Evolutionary conservation across 2,113 vertebrate genomes (phyloP).

Genomic region (Gobio gobio): DNA sequence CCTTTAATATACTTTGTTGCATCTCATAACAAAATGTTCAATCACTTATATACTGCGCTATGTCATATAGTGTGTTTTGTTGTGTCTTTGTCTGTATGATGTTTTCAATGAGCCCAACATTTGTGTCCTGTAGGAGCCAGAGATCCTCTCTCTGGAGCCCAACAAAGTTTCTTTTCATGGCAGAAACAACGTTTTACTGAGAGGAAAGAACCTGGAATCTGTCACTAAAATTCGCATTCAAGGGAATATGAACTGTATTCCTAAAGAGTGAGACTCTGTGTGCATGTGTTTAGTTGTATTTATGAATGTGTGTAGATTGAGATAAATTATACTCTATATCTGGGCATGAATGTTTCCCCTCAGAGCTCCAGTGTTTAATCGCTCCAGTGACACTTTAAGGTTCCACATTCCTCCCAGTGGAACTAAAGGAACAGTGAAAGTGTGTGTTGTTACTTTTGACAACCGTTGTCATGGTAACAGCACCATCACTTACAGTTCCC

Average conservation of each 20-base stretch:
- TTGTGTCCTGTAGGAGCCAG: conserved; percentile 71
- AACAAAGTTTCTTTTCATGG: conserved; percentile 82
- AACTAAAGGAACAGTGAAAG: conserved; percentile 76
- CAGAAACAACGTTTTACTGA: conserved; percentile 80
- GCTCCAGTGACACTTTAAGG: conserved; percentile 73
- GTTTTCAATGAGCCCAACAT: no score
- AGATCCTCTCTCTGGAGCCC: conserved; percentile 81
- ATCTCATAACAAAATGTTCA: conserved; percentile 7
- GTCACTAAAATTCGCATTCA: conserved; percentile 79
- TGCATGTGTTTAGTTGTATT: neutral
- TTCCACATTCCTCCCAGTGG: conserved; percentile 79
- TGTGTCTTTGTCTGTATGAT: no score
- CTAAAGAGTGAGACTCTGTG: conserved; percentile 63
- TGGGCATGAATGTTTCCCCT: neutral
- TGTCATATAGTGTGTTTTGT: no score
- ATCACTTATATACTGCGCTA: no score
- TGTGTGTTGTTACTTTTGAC: conserved; percentile 75
- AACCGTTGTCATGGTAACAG: conserved; percentile 69
- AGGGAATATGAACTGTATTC: conserved; percentile 74
- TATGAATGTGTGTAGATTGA: neutral
- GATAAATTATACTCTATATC: conserved; percentile 17
- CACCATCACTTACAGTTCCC: conserved; percentile 74
- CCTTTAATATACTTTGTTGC: neutral
- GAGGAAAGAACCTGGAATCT: conserved; percentile 79
- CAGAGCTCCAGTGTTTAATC: conserved; percentile 75